Evolutionary conservation across 2,113 vertebrate genomes (phyloP).

Genomic region (Micromys minutus): DNA sequence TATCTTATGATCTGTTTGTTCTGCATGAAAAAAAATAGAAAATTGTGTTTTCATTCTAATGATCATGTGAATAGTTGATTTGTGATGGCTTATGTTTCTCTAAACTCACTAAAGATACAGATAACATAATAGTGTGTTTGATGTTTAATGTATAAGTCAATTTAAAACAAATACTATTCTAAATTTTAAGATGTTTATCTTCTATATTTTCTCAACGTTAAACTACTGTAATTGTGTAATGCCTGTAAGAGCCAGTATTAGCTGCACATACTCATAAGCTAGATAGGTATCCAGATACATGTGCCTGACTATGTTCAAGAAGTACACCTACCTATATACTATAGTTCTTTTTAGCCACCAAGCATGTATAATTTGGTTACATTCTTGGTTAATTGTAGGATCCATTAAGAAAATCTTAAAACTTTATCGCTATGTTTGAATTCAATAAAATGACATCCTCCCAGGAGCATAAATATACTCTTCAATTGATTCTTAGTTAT

Average conservation of each 20-base stretch:
- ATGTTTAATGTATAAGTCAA: neutral
- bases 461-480: neutral
- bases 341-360: neutral
- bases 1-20: constrained; percentile 50
- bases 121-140: neutral
- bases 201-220: neutral
- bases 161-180: neutral
- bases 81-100: constrained; percentile 33
- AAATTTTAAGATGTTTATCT: neutral
- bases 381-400: neutral
- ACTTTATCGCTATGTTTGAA: neutral
- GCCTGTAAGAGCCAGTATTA: neutral
- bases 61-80: constrained; percentile 63
- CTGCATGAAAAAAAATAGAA: constrained; percentile 12
- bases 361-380: constrained; percentile 10
- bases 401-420: constrained; percentile 26
- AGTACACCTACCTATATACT: neutral
- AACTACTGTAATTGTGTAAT: neutral
- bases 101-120: constrained; percentile 28
- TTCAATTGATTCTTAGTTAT: neutral
- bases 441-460: neutral
- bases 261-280: neutral
- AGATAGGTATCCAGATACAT: neutral
- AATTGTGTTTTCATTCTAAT: constrained; percentile 41
- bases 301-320: neutral